Conservation (phyloP, 2,888 invertebrate species). For the Deilephila porcellus region DNA sequence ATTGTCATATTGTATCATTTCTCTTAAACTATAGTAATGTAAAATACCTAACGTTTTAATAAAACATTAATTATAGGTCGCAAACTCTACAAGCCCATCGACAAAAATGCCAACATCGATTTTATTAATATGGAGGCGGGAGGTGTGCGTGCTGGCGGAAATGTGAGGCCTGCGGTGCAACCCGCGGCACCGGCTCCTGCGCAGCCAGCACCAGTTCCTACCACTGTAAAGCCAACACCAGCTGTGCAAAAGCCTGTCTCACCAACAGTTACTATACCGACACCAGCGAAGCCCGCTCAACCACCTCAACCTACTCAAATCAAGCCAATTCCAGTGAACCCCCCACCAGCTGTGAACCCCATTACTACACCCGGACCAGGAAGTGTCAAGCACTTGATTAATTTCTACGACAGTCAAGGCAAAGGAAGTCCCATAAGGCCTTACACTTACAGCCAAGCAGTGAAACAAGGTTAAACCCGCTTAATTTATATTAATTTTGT, state of each 20-base stretch:
- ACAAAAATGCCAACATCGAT: conserved; percentile 76
- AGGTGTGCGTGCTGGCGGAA: conserved; percentile 45
- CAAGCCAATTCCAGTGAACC: conserved; percentile 65
- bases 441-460: conserved; percentile 76
- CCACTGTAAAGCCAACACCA: conserved; percentile 38
- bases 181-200: conserved; percentile 34
- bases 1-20: too few species aligned
- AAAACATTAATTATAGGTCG: conserved; percentile 61
- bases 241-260: conserved; percentile 40
- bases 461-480: conserved; percentile 71
- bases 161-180: background rate
- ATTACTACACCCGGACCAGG: conserved; percentile 75
- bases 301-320: conserved; percentile 50
- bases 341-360: conserved; percentile 56
- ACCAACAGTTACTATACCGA: conserved; percentile 34
- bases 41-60: background rate
- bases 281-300: conserved; percentile 41
- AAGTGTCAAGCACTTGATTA: conserved; percentile 70
- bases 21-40: background rate
- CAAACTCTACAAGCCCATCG: conserved; percentile 55
- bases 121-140: conserved; percentile 79
- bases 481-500: background rate
- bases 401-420: conserved; percentile 75
- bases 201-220: conserved; percentile 42
- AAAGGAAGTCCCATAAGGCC: conserved; percentile 74